Evolutionary conservation across 2,888 invertebrate species (phyloP), one percentile per base, ranked within the genome.

Genomic region (Eustalomyia histrio): DNA sequence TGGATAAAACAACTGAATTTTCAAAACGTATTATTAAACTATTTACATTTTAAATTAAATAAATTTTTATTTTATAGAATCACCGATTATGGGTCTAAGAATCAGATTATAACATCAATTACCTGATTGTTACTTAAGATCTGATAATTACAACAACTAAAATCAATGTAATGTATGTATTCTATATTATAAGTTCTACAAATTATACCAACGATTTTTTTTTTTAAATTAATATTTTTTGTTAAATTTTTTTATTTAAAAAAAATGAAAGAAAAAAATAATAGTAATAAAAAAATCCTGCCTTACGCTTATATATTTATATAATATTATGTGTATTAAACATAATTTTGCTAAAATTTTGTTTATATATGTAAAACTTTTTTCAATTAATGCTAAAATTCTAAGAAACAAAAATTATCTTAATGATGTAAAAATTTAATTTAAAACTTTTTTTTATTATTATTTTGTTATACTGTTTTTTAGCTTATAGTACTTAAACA

Each of bases 21-120:
- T 29, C 6, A 29, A 29, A 29, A 29, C 29, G 29, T 29, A 29
- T 29, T 29, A 6, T 29, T 29, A 6, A 29, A 29, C 29, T 6
- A 6, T 29, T 6, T 29, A 29, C 21, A 3, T 21, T 21, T 4
- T 21, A 29, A 29, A 6, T 29, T 29, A 29, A 29, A 29, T 6
- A 29, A 29, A 29, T 6, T 29, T 29, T 78, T 57, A 35, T 39
- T 50, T 86, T 86, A 7, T 84, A 92, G 92, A 92, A 91, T 92
- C 92, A 87, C 92, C 91, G 91, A 92, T 92, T 90, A 91, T 91
- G 91, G 92, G 92, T 87, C 91, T 92, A 91, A 92, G 92, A 91
- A 92, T 92, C 92, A 92, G 91, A 90, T 91, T 92, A 88, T 92
- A 90, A 92, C 92, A 83, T 91, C 91, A 80, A 92, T 92, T 85